These are phyloP conservation scores for Pyrrhia umbra DNA, from an alignment of 2,888 invertebrate species.

Conservation along the genomic window DNA sequence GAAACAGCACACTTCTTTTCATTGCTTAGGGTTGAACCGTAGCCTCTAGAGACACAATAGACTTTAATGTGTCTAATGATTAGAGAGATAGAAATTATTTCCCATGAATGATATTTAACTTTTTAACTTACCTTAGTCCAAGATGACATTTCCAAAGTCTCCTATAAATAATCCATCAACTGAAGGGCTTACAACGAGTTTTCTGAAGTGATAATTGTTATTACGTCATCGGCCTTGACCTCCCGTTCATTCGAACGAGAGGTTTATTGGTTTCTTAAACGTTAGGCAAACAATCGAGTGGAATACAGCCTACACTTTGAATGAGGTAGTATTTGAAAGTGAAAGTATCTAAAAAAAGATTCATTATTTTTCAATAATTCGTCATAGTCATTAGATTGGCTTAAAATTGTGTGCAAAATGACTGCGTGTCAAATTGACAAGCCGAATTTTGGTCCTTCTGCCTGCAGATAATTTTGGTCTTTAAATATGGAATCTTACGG, in stretches of 20 bases:
- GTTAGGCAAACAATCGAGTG: slow-evolving; percentile 31
- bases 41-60: too few relatives aligned
- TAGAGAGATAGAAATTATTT: too few relatives aligned
- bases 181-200: slow-evolving; percentile 28
- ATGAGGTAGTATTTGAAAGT: slow-evolving; percentile 35
- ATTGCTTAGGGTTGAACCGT: too few relatives aligned
- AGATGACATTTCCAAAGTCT: neutral
- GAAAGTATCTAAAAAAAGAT: slow-evolving; percentile 34
- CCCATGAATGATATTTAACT: neutral
- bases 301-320: slow-evolving; percentile 13
- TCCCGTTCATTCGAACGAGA: slow-evolving; percentile 25
- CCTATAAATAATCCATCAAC: neutral
- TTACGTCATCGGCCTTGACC: slow-evolving; percentile 47
- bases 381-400: neutral
- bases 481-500: too few relatives aligned
- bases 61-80: too few relatives aligned
- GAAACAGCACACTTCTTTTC: too few relatives aligned
- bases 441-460: neutral
- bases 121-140: neutral
- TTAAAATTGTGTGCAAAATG: slow-evolving; percentile 30
- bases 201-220: slow-evolving; percentile 24
- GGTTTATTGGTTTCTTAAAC: slow-evolving; percentile 46
- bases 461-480: neutral
- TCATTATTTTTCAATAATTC: slow-evolving; percentile 20
- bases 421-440: slow-evolving; percentile 1